Conservation (phyloP, 2,797 vertebrate species). For the Ispidina picta region DNA sequence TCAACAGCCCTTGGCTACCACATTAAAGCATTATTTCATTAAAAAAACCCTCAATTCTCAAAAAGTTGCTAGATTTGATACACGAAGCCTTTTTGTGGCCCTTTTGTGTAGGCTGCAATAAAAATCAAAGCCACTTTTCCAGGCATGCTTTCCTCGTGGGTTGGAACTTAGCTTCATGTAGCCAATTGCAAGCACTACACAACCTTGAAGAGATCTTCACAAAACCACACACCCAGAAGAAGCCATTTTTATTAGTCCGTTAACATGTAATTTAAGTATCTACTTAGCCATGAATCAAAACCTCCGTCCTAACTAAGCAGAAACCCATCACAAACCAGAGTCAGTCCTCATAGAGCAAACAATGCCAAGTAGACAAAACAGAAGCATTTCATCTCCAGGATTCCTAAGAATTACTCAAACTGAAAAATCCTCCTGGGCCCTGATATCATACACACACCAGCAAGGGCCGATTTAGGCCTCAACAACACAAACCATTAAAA, state of each 20-base stretch:
- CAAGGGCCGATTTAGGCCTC: background rate
- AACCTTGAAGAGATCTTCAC: constrained; percentile 71
- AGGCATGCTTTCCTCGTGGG: constrained; percentile 57
- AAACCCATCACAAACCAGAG: background rate
- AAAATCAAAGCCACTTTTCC: constrained; percentile 71
- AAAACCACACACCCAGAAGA: constrained; percentile 66
- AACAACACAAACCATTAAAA: background rate
- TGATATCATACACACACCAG: background rate
- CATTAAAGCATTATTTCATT: constrained; percentile 43
- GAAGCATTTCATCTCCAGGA: background rate
- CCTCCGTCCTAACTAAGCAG: constrained; percentile 53
- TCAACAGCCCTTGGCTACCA: background rate
- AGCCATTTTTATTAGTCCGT: constrained; percentile 67
- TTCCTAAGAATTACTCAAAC: background rate
- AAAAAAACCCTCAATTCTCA: constrained; percentile 3
- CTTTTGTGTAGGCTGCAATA: constrained; percentile 65
- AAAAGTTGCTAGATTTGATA: constrained; percentile 23
- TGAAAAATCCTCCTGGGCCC: constrained; percentile 1
- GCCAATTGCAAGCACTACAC: constrained; percentile 53
- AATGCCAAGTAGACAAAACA: background rate
- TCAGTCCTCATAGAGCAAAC: background rate
- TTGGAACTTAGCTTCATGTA: constrained; percentile 49
- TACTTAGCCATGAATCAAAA: constrained; percentile 46
- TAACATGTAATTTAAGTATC: constrained; percentile 60
- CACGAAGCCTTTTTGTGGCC: constrained; percentile 49